A percentile compares a stretch with the other conserved stretches of the same genome.
These are phyloP conservation scores for Rhopalosiphum padi DNA, from an alignment of 1,140 invertebrate genomes.

Conservation along the genomic window DNA sequence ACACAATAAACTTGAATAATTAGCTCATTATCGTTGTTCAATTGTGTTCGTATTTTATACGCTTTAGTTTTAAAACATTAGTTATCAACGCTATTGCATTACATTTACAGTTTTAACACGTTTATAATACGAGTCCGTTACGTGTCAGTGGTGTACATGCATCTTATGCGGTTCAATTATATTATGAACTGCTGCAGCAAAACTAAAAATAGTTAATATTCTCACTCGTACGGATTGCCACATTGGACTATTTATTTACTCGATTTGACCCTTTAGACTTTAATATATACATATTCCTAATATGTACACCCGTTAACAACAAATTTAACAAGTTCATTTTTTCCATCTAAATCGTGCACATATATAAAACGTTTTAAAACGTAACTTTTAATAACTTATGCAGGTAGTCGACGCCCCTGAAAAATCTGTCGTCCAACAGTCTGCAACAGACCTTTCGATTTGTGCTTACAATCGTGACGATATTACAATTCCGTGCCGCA, in stretches of 20 bases:
- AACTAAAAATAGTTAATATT: background rate
- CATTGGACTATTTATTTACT: background rate
- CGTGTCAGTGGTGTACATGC: background rate
- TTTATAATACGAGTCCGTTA: too few species aligned
- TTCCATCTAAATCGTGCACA: background rate
- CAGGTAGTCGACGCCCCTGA: background rate
- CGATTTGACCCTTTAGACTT: background rate
- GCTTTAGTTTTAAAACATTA: background rate
- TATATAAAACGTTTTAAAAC: background rate
- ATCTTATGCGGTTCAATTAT: background rate
- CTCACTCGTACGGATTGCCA: background rate
- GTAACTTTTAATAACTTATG: constrained; percentile 3
- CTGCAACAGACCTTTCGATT: background rate
- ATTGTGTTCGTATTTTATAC: background rate
- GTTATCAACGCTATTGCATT: too few species aligned
- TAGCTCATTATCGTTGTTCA: background rate
- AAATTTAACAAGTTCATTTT: background rate
- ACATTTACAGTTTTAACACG: too few species aligned
- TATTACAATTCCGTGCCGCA: background rate
- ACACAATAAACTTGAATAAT: background rate
- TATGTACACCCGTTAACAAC: too few species aligned
- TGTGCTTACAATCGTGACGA: background rate
- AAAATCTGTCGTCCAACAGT: background rate
- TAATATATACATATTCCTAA: background rate
- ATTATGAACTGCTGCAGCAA: background rate